Evolutionary conservation across 2,113 vertebrate genomes (phyloP).

Genomic region (Neodon shergylaensis): DNA sequence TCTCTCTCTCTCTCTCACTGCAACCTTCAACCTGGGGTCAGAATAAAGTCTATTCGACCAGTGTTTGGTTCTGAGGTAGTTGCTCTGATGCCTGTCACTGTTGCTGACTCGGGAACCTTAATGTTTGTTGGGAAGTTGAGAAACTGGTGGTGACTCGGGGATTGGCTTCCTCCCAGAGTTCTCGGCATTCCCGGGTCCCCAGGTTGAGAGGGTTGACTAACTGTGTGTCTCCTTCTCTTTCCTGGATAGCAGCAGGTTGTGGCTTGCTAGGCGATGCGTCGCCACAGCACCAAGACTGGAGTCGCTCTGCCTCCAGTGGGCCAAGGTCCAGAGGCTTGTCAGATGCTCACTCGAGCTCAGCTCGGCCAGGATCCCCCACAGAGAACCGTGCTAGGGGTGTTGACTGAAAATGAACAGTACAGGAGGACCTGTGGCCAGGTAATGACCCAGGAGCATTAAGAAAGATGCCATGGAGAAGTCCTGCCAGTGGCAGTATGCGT

Average conservation of each 20-base stretch:
- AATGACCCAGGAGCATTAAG: slow-evolving; percentile 31
- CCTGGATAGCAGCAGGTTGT: neutral
- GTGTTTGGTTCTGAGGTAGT: neutral
- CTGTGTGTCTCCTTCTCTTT: slow-evolving; percentile 1
- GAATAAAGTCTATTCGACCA: neutral
- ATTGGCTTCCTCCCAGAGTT: neutral
- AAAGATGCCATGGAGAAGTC: neutral
- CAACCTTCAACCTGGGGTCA: neutral
- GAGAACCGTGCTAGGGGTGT: slow-evolving; percentile 89
- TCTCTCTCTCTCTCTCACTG: neutral
- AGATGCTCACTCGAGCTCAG: slow-evolving; percentile 69
- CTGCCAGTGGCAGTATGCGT: neutral
- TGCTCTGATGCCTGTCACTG: neutral
- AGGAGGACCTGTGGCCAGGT: slow-evolving; percentile 86
- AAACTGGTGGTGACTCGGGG: neutral
- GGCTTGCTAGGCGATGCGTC: slow-evolving; percentile 72
- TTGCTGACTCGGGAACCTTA: neutral
- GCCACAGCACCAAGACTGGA: slow-evolving; percentile 62
- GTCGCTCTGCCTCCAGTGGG: slow-evolving; percentile 79
- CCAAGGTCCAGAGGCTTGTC: slow-evolving; percentile 59
- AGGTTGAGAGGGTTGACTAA: neutral
- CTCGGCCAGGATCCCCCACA: slow-evolving; percentile 77
- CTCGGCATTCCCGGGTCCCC: neutral
- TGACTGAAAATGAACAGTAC: slow-evolving; percentile 90
- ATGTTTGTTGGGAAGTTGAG: neutral